These are phyloP conservation scores for Apodemus sylvaticus DNA, from an alignment of 2,113 vertebrate genomes.

Conservation along the genomic window DNA sequence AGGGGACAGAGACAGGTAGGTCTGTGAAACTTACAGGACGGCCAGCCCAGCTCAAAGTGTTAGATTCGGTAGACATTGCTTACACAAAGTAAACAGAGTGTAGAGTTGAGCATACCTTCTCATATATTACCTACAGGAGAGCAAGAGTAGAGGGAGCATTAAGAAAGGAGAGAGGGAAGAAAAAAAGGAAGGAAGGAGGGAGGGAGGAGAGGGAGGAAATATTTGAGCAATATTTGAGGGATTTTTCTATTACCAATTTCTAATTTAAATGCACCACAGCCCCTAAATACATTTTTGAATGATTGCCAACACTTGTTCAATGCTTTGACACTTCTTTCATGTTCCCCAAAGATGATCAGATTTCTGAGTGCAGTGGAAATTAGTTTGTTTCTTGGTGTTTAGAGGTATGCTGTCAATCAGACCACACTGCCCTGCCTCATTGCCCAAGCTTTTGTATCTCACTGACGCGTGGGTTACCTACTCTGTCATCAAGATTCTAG, in stretches of 20 bases:
- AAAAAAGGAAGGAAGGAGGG: not conserved
- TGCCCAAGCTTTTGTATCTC: not conserved
- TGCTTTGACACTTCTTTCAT: slow-evolving; percentile 39
- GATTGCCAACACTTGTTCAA: slow-evolving; percentile 3
- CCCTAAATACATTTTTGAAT: slow-evolving; percentile 18
- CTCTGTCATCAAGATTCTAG: not conserved
- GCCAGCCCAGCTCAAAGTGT: not conserved
- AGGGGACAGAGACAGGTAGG: not conserved
- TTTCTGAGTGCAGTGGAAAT: not conserved
- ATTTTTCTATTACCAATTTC: slow-evolving; percentile 37
- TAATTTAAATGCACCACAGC: slow-evolving; percentile 10
- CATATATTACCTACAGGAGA: not conserved
- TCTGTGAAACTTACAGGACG: not conserved
- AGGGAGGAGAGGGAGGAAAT: not conserved
- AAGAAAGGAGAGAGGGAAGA: no score
- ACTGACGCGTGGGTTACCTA: not conserved
- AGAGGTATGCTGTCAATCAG: not conserved
- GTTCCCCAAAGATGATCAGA: not conserved
- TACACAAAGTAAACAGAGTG: not conserved
- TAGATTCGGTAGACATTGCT: not conserved
- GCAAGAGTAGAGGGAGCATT: no score
- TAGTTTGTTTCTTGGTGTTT: not conserved
- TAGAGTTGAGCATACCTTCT: not conserved
- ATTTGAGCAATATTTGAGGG: slow-evolving; percentile 1
- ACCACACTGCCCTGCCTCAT: not conserved